phyloP scores from a whole-genome alignment of 1,140 invertebrate genomes.

The Harlomillsia oculata region DNA sequence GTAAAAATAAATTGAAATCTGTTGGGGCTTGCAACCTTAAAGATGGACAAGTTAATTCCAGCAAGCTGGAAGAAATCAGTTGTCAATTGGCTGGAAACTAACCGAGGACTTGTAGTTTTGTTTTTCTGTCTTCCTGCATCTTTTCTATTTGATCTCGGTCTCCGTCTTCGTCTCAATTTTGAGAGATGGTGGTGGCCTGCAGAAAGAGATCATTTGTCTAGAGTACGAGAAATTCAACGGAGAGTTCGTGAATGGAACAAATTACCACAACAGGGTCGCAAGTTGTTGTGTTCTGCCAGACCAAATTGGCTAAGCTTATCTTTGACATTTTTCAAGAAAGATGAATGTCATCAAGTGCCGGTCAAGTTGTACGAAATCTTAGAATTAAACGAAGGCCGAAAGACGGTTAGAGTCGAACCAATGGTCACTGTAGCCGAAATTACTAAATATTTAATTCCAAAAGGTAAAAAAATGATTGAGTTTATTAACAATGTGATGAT shows the following conservation, averaged over 20 bases:
- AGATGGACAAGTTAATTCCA: neutral
- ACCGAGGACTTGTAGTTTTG: slow-evolving; percentile 54
- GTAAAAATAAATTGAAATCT: too few species aligned
- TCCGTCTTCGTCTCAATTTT: slow-evolving; percentile 43
- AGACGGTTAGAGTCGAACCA: slow-evolving; percentile 46
- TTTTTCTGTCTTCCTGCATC: slow-evolving; percentile 57
- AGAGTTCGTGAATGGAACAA: too few species aligned
- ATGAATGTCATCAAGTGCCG: slow-evolving; percentile 51
- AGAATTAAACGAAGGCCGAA: slow-evolving; percentile 42
- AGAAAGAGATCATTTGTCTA: slow-evolving; percentile 44
- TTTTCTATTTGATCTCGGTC: slow-evolving; percentile 50
- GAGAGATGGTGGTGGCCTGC: slow-evolving; percentile 42
- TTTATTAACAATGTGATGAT: neutral
- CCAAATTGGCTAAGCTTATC: slow-evolving; percentile 59
- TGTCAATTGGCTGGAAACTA: slow-evolving; percentile 50
- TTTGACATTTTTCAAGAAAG: slow-evolving; percentile 55
- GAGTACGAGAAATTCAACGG: slow-evolving; percentile 53
- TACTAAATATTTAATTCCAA: slow-evolving; percentile 44
- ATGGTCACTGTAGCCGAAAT: slow-evolving; percentile 49
- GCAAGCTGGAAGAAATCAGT: slow-evolving; percentile 26
- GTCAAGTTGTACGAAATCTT: slow-evolving; percentile 51
- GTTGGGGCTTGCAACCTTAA: too few species aligned
- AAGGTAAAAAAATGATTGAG: slow-evolving; percentile 34
- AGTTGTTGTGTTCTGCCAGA: slow-evolving; percentile 53
- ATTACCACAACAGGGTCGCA: slow-evolving; percentile 46